Evolutionary conservation across 2,888 invertebrate species (phyloP), one percentile per base, ranked within the genome.

Genomic region (Drosophila prolongata): DNA sequence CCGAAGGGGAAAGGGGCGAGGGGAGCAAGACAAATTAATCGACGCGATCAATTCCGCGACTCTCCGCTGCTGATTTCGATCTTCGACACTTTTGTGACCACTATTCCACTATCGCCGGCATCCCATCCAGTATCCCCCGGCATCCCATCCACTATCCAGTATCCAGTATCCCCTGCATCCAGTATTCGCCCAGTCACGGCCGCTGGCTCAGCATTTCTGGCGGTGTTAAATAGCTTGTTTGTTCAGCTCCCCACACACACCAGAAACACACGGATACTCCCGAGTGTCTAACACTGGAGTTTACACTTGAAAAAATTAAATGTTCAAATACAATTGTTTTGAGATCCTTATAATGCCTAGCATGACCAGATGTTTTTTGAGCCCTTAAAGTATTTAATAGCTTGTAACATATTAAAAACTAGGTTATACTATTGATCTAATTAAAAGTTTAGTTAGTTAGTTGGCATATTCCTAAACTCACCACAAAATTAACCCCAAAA

Each of bases 21-120:
- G 55, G 75, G 75, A n/a, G 43, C 81, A 90, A 90, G 90, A 90
- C 91, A 90, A 90, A 90, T 91, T 90, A 90, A 91, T 90, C 90
- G 90, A 84, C 76, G 80, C 89, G 90, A 89, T 91, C 90, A 87
- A 90, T 90, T 89, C 84, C 74, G 80, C 83, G 78, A 85, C 68
- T 72, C 65, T 66, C 56, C 68, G 76, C 81, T 83, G 83, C 79
- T 87, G 90, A 89, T 89, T 90, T 89, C 79, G 90, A 89, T 89
- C 89, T 89, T 84, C 77, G 84, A 85, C 80, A 79, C 88, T 85
- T 78, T 76, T 68, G 69, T 66, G 52, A 55, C 68, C 59, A 56
- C 42, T 50, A 60, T n/a, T n/a, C n/a, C n/a, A n/a, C n/a, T n/a
- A n/a, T n/a, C n/a, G n/a, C n/a, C n/a, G n/a, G n/a, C n/a, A n/a